phyloP scores from a whole-genome alignment of 2,888 invertebrate species.

The Polietes domitor region DNA sequence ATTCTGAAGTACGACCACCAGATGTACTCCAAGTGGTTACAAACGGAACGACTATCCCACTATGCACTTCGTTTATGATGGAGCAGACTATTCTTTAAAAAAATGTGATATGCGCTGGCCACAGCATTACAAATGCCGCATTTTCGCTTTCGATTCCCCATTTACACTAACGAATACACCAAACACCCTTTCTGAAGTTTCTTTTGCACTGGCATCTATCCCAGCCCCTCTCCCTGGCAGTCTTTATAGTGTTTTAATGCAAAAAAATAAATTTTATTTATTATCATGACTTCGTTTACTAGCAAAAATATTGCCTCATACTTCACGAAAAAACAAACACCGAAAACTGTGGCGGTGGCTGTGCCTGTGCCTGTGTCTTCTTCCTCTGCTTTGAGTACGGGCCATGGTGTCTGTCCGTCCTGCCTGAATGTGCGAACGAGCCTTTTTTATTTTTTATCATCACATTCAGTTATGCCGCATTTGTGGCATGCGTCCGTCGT shows the following conservation, averaged over 20 bases:
- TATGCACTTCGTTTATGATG: too few species aligned
- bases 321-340: neutral
- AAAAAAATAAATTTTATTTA: constrained; percentile 14
- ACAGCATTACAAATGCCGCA: too few species aligned
- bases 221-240: too few species aligned
- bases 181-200: neutral
- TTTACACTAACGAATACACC: neutral
- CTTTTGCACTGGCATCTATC: too few species aligned
- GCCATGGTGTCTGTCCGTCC: neutral
- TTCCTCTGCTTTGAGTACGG: neutral
- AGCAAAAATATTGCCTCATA: constrained; percentile 27
- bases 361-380: neutral
- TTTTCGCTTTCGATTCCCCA: neutral
- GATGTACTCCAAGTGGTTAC: too few species aligned
- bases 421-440: neutral
- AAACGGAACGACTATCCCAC: too few species aligned
- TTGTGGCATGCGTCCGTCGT: neutral
- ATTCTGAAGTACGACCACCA: too few species aligned
- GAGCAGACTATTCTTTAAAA: too few species aligned
- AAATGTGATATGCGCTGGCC: too few species aligned
- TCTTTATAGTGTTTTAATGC: neutral
- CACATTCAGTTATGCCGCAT: constrained; percentile 14
- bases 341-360: neutral
- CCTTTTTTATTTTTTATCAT: constrained; percentile 9
- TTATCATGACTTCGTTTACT: constrained; percentile 32